Percentiles rank a stretch among this genome's conserved stretches.
phyloP scores from a whole-genome alignment of 2,113 vertebrate genomes.

The Colius striatus region DNA sequence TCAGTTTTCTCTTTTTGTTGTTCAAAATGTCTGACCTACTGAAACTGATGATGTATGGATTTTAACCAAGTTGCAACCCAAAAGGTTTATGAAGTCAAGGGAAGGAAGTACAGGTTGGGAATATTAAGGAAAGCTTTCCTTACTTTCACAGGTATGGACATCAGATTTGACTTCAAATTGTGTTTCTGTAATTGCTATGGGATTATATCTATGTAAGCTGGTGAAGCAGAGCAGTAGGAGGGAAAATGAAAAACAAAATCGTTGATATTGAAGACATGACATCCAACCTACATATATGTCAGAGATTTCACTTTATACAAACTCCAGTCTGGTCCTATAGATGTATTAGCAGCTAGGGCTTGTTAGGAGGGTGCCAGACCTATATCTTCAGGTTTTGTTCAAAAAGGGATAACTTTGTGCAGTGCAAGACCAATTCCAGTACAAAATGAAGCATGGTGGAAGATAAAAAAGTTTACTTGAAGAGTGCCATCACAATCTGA shows the following conservation, averaged over 20 bases:
- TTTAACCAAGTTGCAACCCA: neutral
- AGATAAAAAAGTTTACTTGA: neutral
- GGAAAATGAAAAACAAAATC: neutral
- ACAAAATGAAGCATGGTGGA: neutral
- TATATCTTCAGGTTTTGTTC: neutral
- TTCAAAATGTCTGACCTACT: neutral
- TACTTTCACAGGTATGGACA: neutral
- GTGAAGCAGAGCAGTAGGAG: neutral
- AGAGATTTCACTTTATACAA: neutral
- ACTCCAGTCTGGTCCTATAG: neutral
- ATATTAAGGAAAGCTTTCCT: neutral
- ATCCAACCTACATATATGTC: accelerated
- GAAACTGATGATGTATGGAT: neutral
- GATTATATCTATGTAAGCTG: neutral
- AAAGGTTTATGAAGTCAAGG: neutral
- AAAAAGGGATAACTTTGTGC: neutral
- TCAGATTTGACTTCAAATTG: neutral
- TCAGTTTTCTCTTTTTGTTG: neutral
- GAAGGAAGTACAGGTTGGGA: neutral
- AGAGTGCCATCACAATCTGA: neutral
- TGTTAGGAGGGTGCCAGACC: neutral
- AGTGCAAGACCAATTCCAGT: neutral
- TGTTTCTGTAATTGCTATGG: neutral
- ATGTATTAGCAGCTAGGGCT: neutral
- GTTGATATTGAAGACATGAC: neutral